Conservation (phyloP, 2,113 vertebrate genomes). For the Cryptoleucopteryx plumbea region DNA sequence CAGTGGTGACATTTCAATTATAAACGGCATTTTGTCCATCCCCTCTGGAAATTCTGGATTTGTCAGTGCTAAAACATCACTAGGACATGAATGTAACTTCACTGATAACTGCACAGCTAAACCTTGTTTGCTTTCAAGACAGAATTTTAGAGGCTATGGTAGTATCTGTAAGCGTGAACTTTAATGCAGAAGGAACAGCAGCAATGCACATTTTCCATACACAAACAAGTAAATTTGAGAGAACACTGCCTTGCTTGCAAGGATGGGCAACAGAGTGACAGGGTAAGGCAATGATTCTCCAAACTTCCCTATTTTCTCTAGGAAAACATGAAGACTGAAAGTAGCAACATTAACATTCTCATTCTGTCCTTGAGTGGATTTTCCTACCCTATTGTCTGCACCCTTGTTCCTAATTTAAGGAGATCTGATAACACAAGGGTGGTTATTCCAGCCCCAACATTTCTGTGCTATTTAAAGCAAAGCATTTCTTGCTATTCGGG, state of each 20-base stretch:
- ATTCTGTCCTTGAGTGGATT: not conserved
- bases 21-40: slow-evolving; percentile 30
- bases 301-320: not conserved
- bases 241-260: not conserved
- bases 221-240: not conserved
- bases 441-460: not conserved
- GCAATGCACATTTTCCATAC: not conserved
- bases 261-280: not conserved
- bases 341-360: not conserved
- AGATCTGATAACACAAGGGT: not conserved
- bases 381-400: not conserved
- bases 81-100: not conserved
- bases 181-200: not conserved
- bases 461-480: not conserved
- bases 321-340: not conserved
- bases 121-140: not conserved
- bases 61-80: slow-evolving; percentile 12
- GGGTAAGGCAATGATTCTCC: not conserved
- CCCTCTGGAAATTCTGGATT: slow-evolving; percentile 41
- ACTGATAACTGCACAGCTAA: not conserved
- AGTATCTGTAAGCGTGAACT: not conserved
- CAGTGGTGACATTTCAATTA: slow-evolving; percentile 52
- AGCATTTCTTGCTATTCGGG: not conserved
- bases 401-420: not conserved
- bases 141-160: not conserved